Evolutionary conservation across 2,888 invertebrate genomes (phyloP).

Genomic region (Amblyteles armatorius): DNA sequence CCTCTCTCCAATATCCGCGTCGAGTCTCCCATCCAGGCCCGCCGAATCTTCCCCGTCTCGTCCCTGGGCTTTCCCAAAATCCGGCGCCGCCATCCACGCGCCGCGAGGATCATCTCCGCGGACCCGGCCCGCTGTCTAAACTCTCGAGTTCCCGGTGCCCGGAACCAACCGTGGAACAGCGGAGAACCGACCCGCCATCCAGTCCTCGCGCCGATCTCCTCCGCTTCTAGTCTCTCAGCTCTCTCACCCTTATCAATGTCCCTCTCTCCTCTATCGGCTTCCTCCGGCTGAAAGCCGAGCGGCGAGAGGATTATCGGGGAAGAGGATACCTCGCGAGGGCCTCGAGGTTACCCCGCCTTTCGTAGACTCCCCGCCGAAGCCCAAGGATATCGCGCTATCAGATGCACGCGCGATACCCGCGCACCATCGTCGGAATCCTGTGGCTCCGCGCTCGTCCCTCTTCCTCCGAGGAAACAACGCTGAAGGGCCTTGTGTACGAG

Average conservation of each 20-base stretch:
- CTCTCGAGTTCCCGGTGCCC: conserved; percentile 62
- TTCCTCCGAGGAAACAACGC: conserved; percentile 50
- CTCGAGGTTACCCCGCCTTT: conserved; percentile 48
- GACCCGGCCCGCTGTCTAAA: conserved; percentile 67
- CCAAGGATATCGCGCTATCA: conserved; percentile 81
- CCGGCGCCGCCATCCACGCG: conserved; percentile 64
- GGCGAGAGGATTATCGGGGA: conserved; percentile 40
- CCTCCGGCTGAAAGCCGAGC: conserved; percentile 24
- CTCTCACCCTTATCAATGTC: conserved; percentile 62
- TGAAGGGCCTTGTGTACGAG: conserved; percentile 53
- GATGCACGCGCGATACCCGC: conserved; percentile 76
- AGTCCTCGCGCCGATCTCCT: conserved; percentile 46
- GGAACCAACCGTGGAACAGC: conserved; percentile 52
- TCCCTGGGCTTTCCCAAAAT: conserved; percentile 57
- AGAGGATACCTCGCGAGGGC: conserved; percentile 42
- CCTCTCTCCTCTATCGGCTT: conserved; percentile 31
- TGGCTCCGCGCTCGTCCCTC: conserved; percentile 44
- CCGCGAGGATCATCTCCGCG: conserved; percentile 66
- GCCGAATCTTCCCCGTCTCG: conserved; percentile 76
- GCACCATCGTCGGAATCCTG: conserved; percentile 68
- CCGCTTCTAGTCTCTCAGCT: conserved; percentile 30
- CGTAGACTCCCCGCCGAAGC: conserved; percentile 72
- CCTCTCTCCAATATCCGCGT: conserved; percentile 80
- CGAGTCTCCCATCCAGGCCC: conserved; percentile 79
- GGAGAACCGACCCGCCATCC: conserved; percentile 8